Evolutionary conservation across 1,140 invertebrate genomes (phyloP), one percentile per base, ranked within the genome.

Genomic region (Drosophila murphyi): DNA sequence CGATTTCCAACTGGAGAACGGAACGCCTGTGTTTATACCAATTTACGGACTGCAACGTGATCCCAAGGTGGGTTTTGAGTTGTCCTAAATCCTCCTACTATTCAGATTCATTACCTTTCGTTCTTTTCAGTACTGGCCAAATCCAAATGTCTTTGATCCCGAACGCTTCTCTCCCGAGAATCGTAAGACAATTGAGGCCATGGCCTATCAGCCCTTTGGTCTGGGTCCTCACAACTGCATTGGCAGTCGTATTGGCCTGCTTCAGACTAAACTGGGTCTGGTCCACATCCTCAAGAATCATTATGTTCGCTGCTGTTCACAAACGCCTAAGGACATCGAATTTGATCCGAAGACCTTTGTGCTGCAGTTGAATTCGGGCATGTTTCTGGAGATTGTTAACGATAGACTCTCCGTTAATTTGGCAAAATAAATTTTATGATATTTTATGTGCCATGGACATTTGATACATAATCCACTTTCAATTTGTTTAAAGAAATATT

Each of bases 171-270:
- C 91, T 34, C 85, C 94, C 2, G 92, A 93, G 50, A 92, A 93
- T 41, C 93, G 93, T 28, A 91, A 90, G 72, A 90, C 52, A 72
- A 92, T 83, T 55, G 76, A 47, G 52, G 93, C 90, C 52, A 95
- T 93, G 76, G 93, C 94, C 0, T 97, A 95, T 88, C 87, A 97
- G 35, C 96, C 97, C 0, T 98, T 98, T 79, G 96, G 96, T 2
- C 94, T 95, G 52, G 96, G 96, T 6, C 95, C 95, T 1, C 94
- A 96, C 50, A 96, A 95, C 87, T 97, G 96, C 85, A 96, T 97
- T 75, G 96, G 96, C 95, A 93, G 91, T 32, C 72, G 92, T 1
- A 89, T 92, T 41, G 91, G 88, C 3, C 64, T 92, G 3, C 67
- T 93, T 0, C 91, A 92, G 59, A 37, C 79, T 5, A 92, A 92